Percentiles rank a stretch among this genome's conserved stretches.
Conservation (phyloP, 2,888 invertebrate genomes). For the Synanthedon vespiformis region DNA sequence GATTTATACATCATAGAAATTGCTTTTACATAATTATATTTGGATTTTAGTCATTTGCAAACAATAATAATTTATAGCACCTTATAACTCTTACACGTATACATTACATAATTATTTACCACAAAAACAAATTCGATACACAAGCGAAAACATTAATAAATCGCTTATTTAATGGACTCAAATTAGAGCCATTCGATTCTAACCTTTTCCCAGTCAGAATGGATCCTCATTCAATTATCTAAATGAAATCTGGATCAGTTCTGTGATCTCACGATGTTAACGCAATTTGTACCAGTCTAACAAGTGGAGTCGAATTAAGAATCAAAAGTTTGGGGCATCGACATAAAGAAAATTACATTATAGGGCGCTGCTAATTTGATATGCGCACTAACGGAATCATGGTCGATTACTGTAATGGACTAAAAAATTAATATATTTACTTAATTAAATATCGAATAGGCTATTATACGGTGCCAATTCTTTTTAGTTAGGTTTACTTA, state of each 20-base stretch:
- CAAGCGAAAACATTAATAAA: constrained; percentile 1
- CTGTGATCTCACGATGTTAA: constrained; percentile 55
- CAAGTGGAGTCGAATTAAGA: constrained; percentile 28
- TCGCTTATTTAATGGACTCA: constrained; percentile 12
- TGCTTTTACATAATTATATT: too few species aligned
- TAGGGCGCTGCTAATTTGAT: constrained; percentile 21
- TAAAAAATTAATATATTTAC: too few species aligned
- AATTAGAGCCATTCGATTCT: constrained; percentile 7
- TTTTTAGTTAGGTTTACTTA: too few species aligned
- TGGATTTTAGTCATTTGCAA: too few species aligned
- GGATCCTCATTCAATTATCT: constrained; percentile 68
- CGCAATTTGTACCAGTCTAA: constrained; percentile 49
- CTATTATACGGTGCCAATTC: too few species aligned
- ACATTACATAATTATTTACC: too few species aligned
- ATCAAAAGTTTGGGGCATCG: constrained; percentile 22
- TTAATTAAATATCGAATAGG: too few species aligned
- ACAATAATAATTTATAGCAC: too few species aligned
- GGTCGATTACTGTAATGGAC: too few species aligned
- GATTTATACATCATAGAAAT: too few species aligned
- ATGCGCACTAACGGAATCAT: constrained; percentile 6
- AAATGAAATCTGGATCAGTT: constrained; percentile 63
- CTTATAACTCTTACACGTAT: too few species aligned
- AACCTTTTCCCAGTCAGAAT: constrained; percentile 13
- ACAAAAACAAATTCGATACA: too few species aligned
- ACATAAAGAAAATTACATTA: not conserved